Evolutionary conservation across 2,888 invertebrate species (phyloP).

Genomic region (Sphaerophoria rueppellii): DNA sequence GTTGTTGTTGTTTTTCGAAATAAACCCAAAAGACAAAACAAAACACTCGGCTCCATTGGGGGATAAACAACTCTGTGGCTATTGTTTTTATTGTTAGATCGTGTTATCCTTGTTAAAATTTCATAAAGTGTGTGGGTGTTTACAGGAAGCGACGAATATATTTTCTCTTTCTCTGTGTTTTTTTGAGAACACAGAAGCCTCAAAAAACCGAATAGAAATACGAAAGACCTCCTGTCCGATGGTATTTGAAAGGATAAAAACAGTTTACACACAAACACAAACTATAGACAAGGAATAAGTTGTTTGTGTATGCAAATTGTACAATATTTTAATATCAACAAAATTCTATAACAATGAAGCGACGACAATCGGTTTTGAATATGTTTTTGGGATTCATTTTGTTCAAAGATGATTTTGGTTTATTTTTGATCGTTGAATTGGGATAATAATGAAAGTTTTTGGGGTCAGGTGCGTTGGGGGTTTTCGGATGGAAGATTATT

Average conservation of each 20-base stretch:
- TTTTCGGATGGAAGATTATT: constrained; percentile 17
- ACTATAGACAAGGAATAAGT: constrained; percentile 9
- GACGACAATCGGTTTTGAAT: constrained; percentile 55
- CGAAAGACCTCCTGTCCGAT: constrained; percentile 42
- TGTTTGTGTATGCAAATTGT: constrained; percentile 55
- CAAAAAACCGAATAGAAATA: background rate
- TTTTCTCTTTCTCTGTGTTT: constrained; percentile 31
- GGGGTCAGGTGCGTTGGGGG: constrained; percentile 31
- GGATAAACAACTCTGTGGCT: constrained; percentile 73
- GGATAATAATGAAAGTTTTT: constrained; percentile 14
- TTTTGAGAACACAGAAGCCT: background rate
- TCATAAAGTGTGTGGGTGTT: constrained; percentile 71
- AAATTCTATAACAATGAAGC: constrained; percentile 50
- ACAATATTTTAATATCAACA: constrained; percentile 63
- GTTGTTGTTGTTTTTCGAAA: constrained; percentile 41
- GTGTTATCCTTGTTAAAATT: constrained; percentile 74
- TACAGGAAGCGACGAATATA: constrained; percentile 70
- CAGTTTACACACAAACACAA: constrained; percentile 1
- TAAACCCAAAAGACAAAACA: constrained; percentile 29
- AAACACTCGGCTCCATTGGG: constrained; percentile 60
- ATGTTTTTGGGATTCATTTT: constrained; percentile 19
- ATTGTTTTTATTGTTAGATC: constrained; percentile 74
- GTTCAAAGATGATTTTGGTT: background rate
- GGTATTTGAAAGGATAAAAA: constrained; percentile 57
- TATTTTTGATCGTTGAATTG: constrained; percentile 20